phyloP scores from a whole-genome alignment of 2,797 vertebrate species.

The Crenuchus spilurus region DNA sequence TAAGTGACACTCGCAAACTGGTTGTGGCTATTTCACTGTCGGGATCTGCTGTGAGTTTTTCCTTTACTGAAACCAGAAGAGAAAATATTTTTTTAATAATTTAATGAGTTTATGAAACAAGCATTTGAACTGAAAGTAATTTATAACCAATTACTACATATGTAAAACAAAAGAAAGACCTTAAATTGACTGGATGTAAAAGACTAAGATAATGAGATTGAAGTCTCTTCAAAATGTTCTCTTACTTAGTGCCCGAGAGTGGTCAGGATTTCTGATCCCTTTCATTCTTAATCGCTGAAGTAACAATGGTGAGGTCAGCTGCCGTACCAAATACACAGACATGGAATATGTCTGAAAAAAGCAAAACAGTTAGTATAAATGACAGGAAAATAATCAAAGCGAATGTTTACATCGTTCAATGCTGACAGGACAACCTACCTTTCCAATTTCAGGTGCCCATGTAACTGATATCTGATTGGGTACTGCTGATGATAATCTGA shows the following conservation, averaged over 20 bases:
- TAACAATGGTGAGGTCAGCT: slow-evolving; percentile 93
- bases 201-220: too few species aligned
- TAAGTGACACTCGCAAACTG: slow-evolving; percentile 93
- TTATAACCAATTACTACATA: too few species aligned
- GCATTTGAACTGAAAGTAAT: too few species aligned
- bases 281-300: slow-evolving; percentile 96
- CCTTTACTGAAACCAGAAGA: slow-evolving; percentile 84
- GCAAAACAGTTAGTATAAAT: slow-evolving; percentile 7
- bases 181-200: too few species aligned
- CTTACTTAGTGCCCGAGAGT: slow-evolving; percentile 97
- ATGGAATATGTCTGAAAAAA: slow-evolving; percentile 90
- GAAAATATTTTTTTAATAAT: background rate
- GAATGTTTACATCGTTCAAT: background rate
- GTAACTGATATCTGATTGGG: slow-evolving; percentile 98
- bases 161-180: too few species aligned
- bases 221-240: slow-evolving; percentile 41
- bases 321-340: slow-evolving; percentile 95
- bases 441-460: slow-evolving; percentile 96
- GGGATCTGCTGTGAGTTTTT: slow-evolving; percentile 96
- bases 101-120: background rate
- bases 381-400: background rate
- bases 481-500: slow-evolving; percentile 92
- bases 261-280: slow-evolving; percentile 96
- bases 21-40: slow-evolving; percentile 97
- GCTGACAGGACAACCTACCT: slow-evolving; percentile 76